Percentiles rank a stretch among this genome's conserved stretches.
These are phyloP conservation scores for Zosterops hypoxanthus DNA, from an alignment of 2,113 vertebrate species.

Conservation along the genomic window DNA sequence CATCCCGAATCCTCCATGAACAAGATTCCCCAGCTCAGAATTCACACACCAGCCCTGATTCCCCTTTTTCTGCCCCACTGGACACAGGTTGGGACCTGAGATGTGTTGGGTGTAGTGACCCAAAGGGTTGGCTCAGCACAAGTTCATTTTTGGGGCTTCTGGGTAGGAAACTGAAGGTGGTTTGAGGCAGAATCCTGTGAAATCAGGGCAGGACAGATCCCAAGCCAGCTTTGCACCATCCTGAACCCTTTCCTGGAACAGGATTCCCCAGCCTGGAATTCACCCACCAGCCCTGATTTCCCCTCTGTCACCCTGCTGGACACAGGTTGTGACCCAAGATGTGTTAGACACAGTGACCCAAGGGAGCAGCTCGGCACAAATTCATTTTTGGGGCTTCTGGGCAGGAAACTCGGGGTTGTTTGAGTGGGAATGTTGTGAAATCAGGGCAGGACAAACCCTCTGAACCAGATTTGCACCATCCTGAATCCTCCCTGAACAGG, in stretches of 20 bases:
- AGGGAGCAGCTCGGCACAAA: not conserved
- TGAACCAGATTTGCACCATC: not conserved
- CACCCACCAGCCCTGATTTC: not conserved
- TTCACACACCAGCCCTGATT: not conserved
- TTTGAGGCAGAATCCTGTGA: not conserved
- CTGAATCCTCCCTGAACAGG: not conserved
- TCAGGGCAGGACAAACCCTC: not conserved
- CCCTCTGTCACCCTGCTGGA: not conserved
- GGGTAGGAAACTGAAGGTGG: not conserved
- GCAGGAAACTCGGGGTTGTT: too few relatives aligned
- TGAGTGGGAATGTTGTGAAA: not conserved
- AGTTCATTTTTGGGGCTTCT: not conserved
- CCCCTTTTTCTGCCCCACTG: too few relatives aligned
- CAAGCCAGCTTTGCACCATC: accelerated
- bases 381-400: too few relatives aligned
- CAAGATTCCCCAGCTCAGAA: accelerated
- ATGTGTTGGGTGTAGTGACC: too few relatives aligned
- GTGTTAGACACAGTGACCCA: too few relatives aligned
- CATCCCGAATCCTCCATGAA: accelerated
- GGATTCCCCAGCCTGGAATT: not conserved
- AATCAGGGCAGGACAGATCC: not conserved
- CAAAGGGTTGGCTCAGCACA: not conserved
- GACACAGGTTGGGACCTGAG: not conserved
- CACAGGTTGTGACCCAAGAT: too few relatives aligned
- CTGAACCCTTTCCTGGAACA: accelerated